A percentile compares a stretch with the other conserved stretches of the same genome.
phyloP scores from a whole-genome alignment of 2,888 invertebrate genomes.

The Sphaerophoria taeniata region DNA sequence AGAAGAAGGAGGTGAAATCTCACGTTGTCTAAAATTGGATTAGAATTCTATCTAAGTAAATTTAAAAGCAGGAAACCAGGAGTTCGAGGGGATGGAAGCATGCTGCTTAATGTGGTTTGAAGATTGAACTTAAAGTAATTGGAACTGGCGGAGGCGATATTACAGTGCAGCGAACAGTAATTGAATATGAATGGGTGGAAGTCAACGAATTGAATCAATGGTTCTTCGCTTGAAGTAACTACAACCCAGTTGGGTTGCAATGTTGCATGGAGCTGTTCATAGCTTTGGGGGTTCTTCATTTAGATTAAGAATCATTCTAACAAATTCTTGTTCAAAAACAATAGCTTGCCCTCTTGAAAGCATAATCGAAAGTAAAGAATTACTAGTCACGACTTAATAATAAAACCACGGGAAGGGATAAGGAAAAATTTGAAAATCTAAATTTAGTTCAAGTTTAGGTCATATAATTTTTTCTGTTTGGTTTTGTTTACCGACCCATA shows the following conservation, averaged over 20 bases:
- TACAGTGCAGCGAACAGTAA: too few species aligned
- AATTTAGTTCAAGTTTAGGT: neutral
- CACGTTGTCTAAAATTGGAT: neutral
- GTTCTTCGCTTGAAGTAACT: too few species aligned
- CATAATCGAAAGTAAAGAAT: too few species aligned
- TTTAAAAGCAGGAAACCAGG: neutral
- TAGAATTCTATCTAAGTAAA: neutral
- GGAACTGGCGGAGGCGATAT: neutral
- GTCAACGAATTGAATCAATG: neutral
- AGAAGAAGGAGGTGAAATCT: neutral
- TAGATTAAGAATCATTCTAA: too few species aligned
- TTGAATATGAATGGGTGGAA: neutral
- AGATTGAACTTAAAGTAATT: conserved; percentile 2
- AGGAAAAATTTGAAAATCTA: neutral
- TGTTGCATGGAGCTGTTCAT: neutral
- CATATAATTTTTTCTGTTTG: neutral
- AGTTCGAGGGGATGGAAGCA: neutral
- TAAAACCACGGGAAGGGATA: neutral
- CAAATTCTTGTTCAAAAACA: too few species aligned
- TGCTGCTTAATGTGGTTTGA: neutral
- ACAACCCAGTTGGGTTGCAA: neutral
- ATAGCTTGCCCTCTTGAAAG: too few species aligned
- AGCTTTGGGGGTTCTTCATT: too few species aligned
- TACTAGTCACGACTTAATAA: neutral
- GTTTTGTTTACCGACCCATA: neutral